Evolutionary conservation across 1,140 invertebrate species (phyloP).

Genomic region (Coelopa frigida): DNA sequence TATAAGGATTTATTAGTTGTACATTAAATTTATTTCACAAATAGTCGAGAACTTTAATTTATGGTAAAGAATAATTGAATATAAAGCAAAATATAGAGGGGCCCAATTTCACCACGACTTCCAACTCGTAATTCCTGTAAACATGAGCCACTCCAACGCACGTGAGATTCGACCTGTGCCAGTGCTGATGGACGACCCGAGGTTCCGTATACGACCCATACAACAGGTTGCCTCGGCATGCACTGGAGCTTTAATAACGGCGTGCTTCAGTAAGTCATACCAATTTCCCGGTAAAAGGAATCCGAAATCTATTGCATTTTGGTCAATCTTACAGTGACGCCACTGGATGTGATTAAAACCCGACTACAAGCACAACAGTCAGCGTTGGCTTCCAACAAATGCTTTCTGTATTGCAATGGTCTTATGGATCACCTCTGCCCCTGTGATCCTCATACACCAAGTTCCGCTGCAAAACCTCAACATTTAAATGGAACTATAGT

Average conservation of each 20-base stretch:
- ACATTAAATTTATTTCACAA: too few species aligned
- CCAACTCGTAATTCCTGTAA: too few species aligned
- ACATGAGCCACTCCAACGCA: too few species aligned
- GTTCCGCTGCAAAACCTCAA: constrained; percentile 49
- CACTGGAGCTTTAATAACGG: constrained; percentile 81
- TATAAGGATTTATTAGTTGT: too few species aligned
- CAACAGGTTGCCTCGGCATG: constrained; percentile 89
- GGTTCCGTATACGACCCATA: constrained; percentile 68
- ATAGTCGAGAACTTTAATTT: too few species aligned
- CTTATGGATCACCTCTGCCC: constrained; percentile 99
- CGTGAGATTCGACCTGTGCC: too few species aligned
- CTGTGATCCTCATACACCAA: constrained; percentile 55
- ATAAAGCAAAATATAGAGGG: too few species aligned
- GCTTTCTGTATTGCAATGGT: constrained; percentile 96
- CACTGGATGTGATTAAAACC: constrained; percentile 97
- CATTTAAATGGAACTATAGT: constrained; percentile 89
- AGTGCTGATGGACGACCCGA: constrained; percentile 55
- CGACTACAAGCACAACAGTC: constrained; percentile 85
- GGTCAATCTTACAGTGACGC: constrained; percentile 70
- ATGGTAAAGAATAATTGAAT: too few species aligned
- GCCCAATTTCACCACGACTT: too few species aligned
- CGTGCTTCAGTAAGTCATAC: constrained; percentile 67
- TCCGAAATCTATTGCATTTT: constrained; percentile 12
- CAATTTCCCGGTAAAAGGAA: too few species aligned
- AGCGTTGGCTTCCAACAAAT: constrained; percentile 69